Conservation (phyloP, 2,797 vertebrate genomes). For the Clamator glandarius region DNA sequence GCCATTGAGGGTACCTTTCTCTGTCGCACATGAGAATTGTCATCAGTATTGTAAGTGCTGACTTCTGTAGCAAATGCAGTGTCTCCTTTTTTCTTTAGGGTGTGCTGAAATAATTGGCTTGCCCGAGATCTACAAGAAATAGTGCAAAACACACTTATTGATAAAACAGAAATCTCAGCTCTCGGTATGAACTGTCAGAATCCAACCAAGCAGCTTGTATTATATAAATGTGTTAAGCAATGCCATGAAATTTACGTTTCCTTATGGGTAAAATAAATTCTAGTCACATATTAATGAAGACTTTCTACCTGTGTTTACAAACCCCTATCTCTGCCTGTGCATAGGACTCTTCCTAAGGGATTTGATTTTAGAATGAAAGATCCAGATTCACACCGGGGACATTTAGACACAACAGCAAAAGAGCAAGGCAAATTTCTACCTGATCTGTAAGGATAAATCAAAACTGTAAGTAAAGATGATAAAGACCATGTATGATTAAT, state of each 20-base stretch:
- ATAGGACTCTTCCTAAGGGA: background rate
- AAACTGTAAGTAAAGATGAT: background rate
- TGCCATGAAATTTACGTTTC: background rate
- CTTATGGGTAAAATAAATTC: background rate
- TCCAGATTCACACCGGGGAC: background rate
- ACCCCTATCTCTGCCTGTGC: background rate
- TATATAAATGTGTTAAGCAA: background rate
- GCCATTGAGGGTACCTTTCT: background rate
- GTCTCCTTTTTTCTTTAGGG: background rate
- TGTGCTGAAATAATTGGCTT: background rate
- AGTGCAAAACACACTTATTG: background rate
- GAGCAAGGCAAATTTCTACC: background rate
- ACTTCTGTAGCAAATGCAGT: background rate
- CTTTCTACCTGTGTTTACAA: background rate
- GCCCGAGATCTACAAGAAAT: background rate
- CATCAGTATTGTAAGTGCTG: background rate
- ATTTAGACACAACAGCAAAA: background rate
- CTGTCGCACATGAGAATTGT: background rate
- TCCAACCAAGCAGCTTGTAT: background rate
- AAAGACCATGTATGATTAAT: background rate
- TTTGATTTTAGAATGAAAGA: background rate
- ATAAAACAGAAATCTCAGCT: background rate
- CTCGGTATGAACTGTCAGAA: background rate
- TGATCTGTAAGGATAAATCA: background rate
- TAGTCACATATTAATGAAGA: background rate